phyloP scores from a whole-genome alignment of 1,140 invertebrate species.

The Melitaea cinxia region DNA sequence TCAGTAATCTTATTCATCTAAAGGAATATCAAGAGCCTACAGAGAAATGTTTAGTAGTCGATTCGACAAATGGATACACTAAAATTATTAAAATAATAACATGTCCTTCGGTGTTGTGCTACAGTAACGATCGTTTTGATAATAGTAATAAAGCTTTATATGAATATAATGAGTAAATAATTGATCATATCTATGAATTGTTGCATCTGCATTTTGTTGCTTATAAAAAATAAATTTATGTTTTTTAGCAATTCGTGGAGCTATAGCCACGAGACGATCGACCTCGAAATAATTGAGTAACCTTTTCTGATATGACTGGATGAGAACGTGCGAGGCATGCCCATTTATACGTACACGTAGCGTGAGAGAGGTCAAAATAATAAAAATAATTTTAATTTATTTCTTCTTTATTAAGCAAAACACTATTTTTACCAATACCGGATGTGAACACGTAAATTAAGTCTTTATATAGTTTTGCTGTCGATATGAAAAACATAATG shows the following conservation, averaged over 20 bases:
- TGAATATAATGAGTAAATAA: background rate
- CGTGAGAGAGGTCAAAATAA: background rate
- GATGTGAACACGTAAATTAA: no score
- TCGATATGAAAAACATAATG: no score
- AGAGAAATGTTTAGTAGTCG: no score
- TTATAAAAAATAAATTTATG: background rate
- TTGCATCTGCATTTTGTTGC: background rate
- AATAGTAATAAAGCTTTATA: background rate
- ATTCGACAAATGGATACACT: no score
- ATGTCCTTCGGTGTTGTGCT: no score
- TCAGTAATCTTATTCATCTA: no score
- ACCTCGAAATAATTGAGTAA: slow-evolving; percentile 3
- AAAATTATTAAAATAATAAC: no score
- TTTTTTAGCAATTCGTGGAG: background rate
- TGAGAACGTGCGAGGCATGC: background rate
- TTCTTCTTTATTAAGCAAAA: background rate
- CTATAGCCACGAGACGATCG: background rate
- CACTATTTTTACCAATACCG: background rate
- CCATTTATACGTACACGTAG: background rate
- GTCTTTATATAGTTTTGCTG: no score
- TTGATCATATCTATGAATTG: background rate
- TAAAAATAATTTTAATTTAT: background rate
- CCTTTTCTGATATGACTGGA: background rate
- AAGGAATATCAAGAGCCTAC: no score
- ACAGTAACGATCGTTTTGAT: background rate